Conservation (phyloP, 2,797 vertebrate genomes). For the Silurus aristotelis region DNA sequence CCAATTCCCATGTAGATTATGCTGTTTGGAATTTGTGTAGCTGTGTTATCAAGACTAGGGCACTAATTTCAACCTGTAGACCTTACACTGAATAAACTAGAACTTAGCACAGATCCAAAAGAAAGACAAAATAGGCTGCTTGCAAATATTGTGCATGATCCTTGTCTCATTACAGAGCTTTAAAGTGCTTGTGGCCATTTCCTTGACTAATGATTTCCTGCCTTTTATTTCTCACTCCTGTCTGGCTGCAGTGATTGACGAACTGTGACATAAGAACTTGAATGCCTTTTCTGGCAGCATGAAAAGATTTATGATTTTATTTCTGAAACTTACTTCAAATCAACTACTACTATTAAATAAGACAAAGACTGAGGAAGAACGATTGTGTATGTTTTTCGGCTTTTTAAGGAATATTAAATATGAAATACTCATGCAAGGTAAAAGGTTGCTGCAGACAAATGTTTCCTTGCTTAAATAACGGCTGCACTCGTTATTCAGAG, state of each 20-base stretch:
- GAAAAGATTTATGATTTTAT: neutral
- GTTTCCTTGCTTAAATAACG: neutral
- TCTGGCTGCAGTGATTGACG: conserved; percentile 16
- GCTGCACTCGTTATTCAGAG: neutral
- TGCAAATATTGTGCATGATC: neutral
- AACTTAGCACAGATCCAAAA: neutral
- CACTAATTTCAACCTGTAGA: neutral
- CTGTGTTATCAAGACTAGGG: neutral
- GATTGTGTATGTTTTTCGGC: neutral
- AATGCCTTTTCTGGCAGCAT: neutral
- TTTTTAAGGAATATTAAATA: neutral
- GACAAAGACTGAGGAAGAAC: neutral
- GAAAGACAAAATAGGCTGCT: neutral
- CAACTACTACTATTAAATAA: neutral
- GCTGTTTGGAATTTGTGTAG: neutral
- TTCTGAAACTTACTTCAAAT: neutral
- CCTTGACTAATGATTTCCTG: conserved; percentile 21
- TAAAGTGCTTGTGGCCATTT: conserved; percentile 6
- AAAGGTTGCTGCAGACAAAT: neutral
- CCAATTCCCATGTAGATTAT: neutral
- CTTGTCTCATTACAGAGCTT: conserved; percentile 15
- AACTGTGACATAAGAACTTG: neutral
- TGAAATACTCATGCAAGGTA: neutral
- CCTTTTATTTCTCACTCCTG: conserved; percentile 30
- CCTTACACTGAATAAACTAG: neutral